These are phyloP conservation scores for Philypnodon macrostomus DNA, from an alignment of 2,797 vertebrate species.

Conservation along the genomic window DNA sequence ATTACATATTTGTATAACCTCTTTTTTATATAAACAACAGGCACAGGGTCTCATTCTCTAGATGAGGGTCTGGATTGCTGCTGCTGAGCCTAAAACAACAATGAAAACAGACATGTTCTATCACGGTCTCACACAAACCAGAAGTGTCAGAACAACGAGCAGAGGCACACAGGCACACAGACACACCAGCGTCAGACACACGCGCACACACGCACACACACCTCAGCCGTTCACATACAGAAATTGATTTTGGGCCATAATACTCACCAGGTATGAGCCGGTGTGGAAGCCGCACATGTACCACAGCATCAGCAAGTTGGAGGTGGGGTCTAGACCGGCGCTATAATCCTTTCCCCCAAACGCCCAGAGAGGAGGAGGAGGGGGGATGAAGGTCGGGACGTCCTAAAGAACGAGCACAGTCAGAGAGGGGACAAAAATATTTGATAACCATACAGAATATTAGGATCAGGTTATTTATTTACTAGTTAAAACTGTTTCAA, in stretches of 20 bases:
- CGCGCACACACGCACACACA: too few relatives aligned
- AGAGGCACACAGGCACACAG: neutral
- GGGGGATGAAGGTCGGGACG: slow-evolving; percentile 35
- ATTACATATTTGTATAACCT: too few relatives aligned
- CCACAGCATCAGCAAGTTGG: slow-evolving; percentile 72
- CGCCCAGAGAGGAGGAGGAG: slow-evolving; percentile 41
- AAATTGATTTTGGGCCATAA: too few relatives aligned
- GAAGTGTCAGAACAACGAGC: too few relatives aligned
- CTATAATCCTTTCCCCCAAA: slow-evolving; percentile 10
- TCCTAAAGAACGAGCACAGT: slow-evolving; percentile 25
- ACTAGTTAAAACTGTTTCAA: too few relatives aligned
- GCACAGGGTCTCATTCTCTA: slow-evolving; percentile 43
- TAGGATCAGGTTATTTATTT: too few relatives aligned
- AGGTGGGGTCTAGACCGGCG: slow-evolving; percentile 16
- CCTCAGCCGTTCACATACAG: too few relatives aligned
- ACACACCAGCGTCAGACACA: neutral
- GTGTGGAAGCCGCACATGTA: slow-evolving; percentile 77
- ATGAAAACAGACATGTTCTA: neutral
- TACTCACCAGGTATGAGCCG: slow-evolving; percentile 69
- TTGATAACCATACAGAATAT: too few relatives aligned
- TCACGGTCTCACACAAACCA: too few relatives aligned
- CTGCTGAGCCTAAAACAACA: slow-evolving; percentile 40
- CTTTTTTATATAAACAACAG: too few relatives aligned
- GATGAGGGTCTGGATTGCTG: neutral
- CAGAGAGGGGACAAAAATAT: too few relatives aligned